A percentile compares a stretch with the other conserved stretches of the same genome.
Evolutionary conservation across 2,113 vertebrate species (phyloP).

Genomic region (Stictonetta naevosa): DNA sequence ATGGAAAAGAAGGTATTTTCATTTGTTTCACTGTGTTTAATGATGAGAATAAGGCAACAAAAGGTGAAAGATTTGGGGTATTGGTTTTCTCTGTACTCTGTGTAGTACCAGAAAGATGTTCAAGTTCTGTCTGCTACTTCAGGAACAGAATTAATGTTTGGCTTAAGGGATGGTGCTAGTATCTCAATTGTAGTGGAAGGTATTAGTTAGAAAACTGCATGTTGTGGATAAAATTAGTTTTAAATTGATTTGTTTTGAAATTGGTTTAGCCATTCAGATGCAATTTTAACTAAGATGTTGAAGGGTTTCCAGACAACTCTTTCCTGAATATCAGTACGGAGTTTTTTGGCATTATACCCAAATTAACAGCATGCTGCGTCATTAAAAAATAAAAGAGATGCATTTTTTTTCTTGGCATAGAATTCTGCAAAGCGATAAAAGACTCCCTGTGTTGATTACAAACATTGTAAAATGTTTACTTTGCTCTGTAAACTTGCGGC

Average conservation of each 20-base stretch:
- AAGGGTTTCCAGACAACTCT: constrained; percentile 13
- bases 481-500: background rate
- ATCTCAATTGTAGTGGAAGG: background rate
- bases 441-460: constrained; percentile 31
- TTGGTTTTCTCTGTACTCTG: background rate
- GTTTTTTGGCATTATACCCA: constrained; percentile 4
- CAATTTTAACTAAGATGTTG: constrained; percentile 26
- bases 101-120: background rate
- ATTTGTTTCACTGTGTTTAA: background rate
- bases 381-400: constrained; percentile 48
- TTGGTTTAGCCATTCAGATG: constrained; percentile 30
- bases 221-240: constrained; percentile 32
- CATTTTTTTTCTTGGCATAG: constrained; percentile 13
- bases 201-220: background rate
- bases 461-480: constrained; percentile 37
- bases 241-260: constrained; percentile 40
- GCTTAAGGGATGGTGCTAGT: background rate
- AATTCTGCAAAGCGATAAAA: constrained; percentile 34
- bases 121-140: background rate
- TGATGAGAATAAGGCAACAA: background rate
- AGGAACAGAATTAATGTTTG: background rate
- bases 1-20: background rate
- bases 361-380: constrained; percentile 29
- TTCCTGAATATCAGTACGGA: background rate
- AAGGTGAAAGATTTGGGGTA: background rate